Evolutionary conservation across 2,113 vertebrate species (phyloP), one percentile per base, ranked within the genome.

Genomic region (Apodemus speciosus): DNA sequence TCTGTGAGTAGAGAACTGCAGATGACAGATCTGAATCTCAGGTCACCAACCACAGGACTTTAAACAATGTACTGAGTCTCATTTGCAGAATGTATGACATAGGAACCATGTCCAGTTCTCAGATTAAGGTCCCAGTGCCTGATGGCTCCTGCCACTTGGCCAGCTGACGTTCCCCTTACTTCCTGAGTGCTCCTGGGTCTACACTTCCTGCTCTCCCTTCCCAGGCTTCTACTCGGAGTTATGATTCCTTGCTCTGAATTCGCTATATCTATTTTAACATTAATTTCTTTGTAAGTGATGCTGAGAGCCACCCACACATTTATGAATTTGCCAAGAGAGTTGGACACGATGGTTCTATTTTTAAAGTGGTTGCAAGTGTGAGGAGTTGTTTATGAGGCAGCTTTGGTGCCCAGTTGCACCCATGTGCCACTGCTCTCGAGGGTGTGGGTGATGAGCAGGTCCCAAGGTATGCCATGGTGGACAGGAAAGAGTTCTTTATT

Each of bases 1-100:
- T 0, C 0, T 46, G n/a, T 21, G 30, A 18, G 21, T 8, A 51
- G 14, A 69, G 68, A 46, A 23, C 9, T 6, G 6, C 2, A 2
- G 58, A 30, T 4, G 27, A 23, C 60, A 62, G 53, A 2, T 11
- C 4, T 0, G 25, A 27, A 9, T 25, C 46, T 58, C 40, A 60
- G 40, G 21, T 38, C 68, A 14, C 23, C 13, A 66, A 32, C 49
- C 23, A 2, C 11, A 7, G 18, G 64, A n/a, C 58, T 2, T 69
- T 23, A 11, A 20, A 56, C 40, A 32, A 2, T 18, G 35, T 10
- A 0, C 7, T 3, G 46, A 72, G 38, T 60, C 53, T 93, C 68
- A 25, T 56, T 43, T 49, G 68, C 30, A 13, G 32, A 30, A 0
- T 77, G 60, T 83, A 14, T 75, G 38, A 69, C 51, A 30, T 23